phyloP scores from a whole-genome alignment of 1,140 invertebrate species.

The Spodoptera frugiperda region DNA sequence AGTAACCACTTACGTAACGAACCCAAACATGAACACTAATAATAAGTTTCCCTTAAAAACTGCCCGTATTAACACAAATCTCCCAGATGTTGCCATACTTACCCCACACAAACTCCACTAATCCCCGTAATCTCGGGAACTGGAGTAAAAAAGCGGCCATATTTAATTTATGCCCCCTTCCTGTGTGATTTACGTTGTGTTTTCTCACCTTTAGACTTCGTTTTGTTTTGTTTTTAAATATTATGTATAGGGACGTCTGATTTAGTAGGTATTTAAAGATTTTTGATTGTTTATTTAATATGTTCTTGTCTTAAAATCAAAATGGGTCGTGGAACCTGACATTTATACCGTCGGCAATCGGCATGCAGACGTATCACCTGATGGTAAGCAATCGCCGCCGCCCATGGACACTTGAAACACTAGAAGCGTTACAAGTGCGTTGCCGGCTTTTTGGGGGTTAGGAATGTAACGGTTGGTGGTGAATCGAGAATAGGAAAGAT shows the following conservation, averaged over 20 bases:
- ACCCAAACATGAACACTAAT: background rate
- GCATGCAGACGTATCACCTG: too few species aligned
- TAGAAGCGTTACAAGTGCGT: too few species aligned
- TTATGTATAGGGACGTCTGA: background rate
- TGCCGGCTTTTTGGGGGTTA: too few species aligned
- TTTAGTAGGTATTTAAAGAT: slow-evolving; percentile 20
- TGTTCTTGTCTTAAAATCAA: too few species aligned
- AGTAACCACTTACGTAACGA: background rate
- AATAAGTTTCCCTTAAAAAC: slow-evolving; percentile 12
- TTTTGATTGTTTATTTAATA: background rate
- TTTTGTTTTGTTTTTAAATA: background rate
- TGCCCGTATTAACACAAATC: slow-evolving; percentile 20
- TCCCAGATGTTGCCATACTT: slow-evolving; percentile 17
- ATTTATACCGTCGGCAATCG: too few species aligned
- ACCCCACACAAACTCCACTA: slow-evolving; percentile 7
- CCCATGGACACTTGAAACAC: too few species aligned
- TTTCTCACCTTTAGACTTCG: slow-evolving; percentile 31
- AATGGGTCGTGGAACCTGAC: too few species aligned
- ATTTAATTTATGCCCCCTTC: slow-evolving; percentile 26
- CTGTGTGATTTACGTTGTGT: slow-evolving; percentile 38
- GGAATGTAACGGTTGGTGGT: too few species aligned
- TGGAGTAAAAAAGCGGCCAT: slow-evolving; percentile 19
- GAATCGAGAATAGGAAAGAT: too few species aligned
- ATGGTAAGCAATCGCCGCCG: too few species aligned
- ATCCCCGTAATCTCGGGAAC: slow-evolving; percentile 22